Evolutionary conservation across 1,140 invertebrate species (phyloP).

Genomic region (Heliconius melpomene): DNA sequence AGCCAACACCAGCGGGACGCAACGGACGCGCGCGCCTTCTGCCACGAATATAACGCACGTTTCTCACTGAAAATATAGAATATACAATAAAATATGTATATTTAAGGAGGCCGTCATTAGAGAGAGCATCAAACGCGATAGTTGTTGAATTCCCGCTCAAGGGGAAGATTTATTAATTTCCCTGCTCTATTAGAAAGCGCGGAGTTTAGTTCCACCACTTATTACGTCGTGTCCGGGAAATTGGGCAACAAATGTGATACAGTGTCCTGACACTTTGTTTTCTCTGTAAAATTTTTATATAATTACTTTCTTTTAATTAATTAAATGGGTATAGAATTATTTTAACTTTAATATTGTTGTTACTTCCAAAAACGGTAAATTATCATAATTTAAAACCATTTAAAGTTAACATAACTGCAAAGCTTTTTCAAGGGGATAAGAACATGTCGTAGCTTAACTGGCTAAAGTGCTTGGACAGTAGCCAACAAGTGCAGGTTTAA

Average conservation of each 20-base stretch:
- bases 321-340: too few relatives aligned
- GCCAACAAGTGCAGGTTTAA: not conserved
- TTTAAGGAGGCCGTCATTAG: not conserved
- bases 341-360: too few relatives aligned
- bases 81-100: constrained; percentile 23
- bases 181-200: too few relatives aligned
- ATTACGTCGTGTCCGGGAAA: too few relatives aligned
- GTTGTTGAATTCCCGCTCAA: too few relatives aligned
- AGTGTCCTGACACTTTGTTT: not conserved
- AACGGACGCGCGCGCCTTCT: constrained; percentile 88
- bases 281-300: not conserved
- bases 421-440: not conserved
- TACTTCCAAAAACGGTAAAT: not conserved
- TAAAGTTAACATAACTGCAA: not conserved
- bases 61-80: constrained; percentile 85
- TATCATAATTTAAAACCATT: not conserved
- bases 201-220: too few relatives aligned
- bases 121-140: too few relatives aligned
- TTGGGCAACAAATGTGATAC: too few relatives aligned
- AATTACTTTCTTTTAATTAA: too few relatives aligned
- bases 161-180: too few relatives aligned
- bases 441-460: not conserved
- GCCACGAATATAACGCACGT: constrained; percentile 92
- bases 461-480: not conserved
- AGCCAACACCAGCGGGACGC: constrained; percentile 95